Evolutionary conservation across 2,113 vertebrate genomes (phyloP).

Genomic region (Petrocephalus zakoni): DNA sequence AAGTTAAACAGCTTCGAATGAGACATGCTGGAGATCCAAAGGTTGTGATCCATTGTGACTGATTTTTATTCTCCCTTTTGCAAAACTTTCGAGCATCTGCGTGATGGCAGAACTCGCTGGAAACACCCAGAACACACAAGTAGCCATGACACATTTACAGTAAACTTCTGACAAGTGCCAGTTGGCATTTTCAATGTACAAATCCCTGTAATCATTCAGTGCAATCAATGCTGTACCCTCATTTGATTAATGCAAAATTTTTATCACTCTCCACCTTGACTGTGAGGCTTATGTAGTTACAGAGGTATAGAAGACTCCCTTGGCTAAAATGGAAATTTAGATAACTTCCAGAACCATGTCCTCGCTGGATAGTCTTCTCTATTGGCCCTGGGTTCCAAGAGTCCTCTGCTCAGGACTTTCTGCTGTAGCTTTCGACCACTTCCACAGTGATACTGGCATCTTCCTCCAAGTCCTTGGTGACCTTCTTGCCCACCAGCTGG

Average conservation of each 20-base stretch:
- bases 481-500: slow-evolving; percentile 75
- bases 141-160: background rate
- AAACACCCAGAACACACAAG: background rate
- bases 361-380: background rate
- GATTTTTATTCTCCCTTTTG: background rate
- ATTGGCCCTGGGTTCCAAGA: background rate
- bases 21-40: background rate
- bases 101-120: background rate
- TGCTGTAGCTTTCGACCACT: slow-evolving; percentile 70
- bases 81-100: background rate
- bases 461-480: slow-evolving; percentile 64
- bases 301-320: background rate
- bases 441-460: slow-evolving; percentile 81
- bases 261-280: background rate
- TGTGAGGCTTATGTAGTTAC: background rate
- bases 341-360: background rate
- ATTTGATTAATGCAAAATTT: background rate
- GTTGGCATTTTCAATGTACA: background rate
- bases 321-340: background rate
- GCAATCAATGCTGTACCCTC: background rate
- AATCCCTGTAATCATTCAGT: background rate
- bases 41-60: background rate
- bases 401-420: slow-evolving; percentile 67
- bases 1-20: background rate
- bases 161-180: background rate